These are phyloP conservation scores for Aricia agestis DNA, from an alignment of 1,140 invertebrate genomes.

Conservation along the genomic window DNA sequence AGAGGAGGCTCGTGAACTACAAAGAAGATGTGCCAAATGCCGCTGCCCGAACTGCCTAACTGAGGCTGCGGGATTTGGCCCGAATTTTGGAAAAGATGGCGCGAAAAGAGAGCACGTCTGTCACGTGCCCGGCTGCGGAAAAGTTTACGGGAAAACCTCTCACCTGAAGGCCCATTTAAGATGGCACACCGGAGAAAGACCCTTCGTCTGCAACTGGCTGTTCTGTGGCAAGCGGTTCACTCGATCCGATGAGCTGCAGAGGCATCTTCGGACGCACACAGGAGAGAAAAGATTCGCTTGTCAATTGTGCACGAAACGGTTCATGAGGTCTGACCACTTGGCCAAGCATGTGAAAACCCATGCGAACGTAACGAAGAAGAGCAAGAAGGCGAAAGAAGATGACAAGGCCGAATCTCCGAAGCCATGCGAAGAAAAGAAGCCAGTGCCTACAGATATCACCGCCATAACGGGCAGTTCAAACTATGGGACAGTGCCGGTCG, in stretches of 20 bases:
- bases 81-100: constrained; percentile 78
- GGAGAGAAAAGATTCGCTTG: constrained; percentile 90
- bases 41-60: constrained; percentile 84
- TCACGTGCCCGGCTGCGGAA: constrained; percentile 93
- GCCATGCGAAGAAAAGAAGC: constrained; percentile 36
- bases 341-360: constrained; percentile 91
- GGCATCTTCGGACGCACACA: constrained; percentile 88
- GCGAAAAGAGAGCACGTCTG: constrained; percentile 90
- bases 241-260: constrained; percentile 90
- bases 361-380: constrained; percentile 77
- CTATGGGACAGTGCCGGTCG: constrained; percentile 52
- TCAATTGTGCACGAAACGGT: constrained; percentile 84
- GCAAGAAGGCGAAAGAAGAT: constrained; percentile 59
- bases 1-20: constrained; percentile 61
- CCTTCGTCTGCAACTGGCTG: constrained; percentile 86
- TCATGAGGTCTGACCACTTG: constrained; percentile 90
- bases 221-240: constrained; percentile 93
- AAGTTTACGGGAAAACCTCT: constrained; percentile 94
- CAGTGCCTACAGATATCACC: constrained; percentile 25
- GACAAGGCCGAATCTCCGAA: constrained; percentile 58
- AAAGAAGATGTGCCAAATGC: constrained; percentile 79
- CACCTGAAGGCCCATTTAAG: constrained; percentile 92
- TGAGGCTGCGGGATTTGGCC: constrained; percentile 78
- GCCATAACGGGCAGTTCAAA: constrained; percentile 47
- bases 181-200: constrained; percentile 89